Conservation (phyloP, 2,797 vertebrate species). For the Galaxias olidus region DNA sequence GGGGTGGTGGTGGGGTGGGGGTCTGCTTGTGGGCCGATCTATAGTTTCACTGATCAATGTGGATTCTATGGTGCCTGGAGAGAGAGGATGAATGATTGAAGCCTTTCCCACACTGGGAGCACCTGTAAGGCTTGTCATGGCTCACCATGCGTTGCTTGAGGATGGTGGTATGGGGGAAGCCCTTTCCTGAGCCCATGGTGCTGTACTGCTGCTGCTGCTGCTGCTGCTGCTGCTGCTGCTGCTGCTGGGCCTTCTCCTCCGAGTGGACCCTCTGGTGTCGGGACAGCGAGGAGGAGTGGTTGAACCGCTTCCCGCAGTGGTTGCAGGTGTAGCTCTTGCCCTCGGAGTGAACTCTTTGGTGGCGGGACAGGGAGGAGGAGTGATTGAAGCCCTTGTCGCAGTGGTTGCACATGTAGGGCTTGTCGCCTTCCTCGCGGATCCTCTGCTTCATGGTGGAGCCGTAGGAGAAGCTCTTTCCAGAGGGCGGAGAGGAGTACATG, state of each 20-base stretch:
- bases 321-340: conserved; percentile 78
- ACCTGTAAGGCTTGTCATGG: conserved; percentile 79
- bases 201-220: conserved; percentile 69
- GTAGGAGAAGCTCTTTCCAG: conserved; percentile 70
- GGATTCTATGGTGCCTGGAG: conserved; percentile 80
- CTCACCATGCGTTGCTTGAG: conserved; percentile 75
- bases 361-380: conserved; percentile 80
- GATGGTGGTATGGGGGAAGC: conserved; percentile 76
- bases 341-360: conserved; percentile 83
- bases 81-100: conserved; percentile 84
- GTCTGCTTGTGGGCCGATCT: conserved; percentile 13
- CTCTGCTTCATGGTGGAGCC: conserved; percentile 71
- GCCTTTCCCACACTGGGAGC: conserved; percentile 82
- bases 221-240: conserved; percentile 31
- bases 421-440: conserved; percentile 73
- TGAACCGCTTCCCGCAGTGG: conserved; percentile 81
- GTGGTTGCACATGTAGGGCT: conserved; percentile 83
- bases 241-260: conserved; percentile 69
- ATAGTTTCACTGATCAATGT: conserved; percentile 71
- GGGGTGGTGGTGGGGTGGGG: conserved; percentile 25
- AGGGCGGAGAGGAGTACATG: conserved; percentile 69
- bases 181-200: conserved; percentile 71
- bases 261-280: conserved; percentile 80
- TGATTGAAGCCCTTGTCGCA: conserved; percentile 85
- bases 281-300: conserved; percentile 79